A percentile compares a stretch with the other conserved stretches of the same genome.
These are phyloP conservation scores for Ellobium chinense DNA, from an alignment of 2,888 invertebrate genomes.

Conservation along the genomic window DNA sequence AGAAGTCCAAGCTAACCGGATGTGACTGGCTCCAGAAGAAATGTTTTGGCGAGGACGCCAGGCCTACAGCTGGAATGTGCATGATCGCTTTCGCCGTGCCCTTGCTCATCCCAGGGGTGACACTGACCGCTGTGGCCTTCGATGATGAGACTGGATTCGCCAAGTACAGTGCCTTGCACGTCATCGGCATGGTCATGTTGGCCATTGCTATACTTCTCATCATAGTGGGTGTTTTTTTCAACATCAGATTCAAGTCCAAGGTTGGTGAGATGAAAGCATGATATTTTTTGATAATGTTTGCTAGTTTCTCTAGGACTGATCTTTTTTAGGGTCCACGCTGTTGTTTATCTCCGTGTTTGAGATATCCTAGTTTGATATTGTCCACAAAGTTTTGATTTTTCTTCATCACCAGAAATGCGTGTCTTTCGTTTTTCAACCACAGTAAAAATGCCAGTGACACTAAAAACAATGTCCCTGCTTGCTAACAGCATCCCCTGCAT, in stretches of 20 bases:
- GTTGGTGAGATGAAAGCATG: constrained; percentile 3
- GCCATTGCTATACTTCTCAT: constrained; percentile 40
- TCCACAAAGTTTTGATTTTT: too few species aligned
- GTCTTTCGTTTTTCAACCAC: too few species aligned
- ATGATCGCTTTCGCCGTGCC: constrained; percentile 62
- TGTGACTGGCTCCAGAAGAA: background rate
- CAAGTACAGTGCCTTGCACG: constrained; percentile 54
- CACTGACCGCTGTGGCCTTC: constrained; percentile 59
- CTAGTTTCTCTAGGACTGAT: too few species aligned
- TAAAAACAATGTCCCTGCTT: too few species aligned
- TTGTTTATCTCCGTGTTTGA: too few species aligned
- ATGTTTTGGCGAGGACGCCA: constrained; percentile 42
- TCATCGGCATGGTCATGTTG: constrained; percentile 53
- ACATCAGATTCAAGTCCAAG: constrained; percentile 38
- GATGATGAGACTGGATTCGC: constrained; percentile 53
- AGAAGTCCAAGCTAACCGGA: background rate
- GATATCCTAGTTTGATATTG: too few species aligned
- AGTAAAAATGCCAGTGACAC: too few species aligned
- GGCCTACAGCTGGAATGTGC: constrained; percentile 54
- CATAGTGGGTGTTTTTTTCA: constrained; percentile 46
- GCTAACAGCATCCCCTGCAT: too few species aligned
- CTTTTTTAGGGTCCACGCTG: too few species aligned
- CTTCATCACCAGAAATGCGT: too few species aligned
- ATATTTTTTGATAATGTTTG: background rate
- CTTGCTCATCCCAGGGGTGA: constrained; percentile 58